Evolutionary conservation across 1,140 invertebrate genomes (phyloP), one percentile per base, ranked within the genome.

Genomic region (Caerostris extrusa): DNA sequence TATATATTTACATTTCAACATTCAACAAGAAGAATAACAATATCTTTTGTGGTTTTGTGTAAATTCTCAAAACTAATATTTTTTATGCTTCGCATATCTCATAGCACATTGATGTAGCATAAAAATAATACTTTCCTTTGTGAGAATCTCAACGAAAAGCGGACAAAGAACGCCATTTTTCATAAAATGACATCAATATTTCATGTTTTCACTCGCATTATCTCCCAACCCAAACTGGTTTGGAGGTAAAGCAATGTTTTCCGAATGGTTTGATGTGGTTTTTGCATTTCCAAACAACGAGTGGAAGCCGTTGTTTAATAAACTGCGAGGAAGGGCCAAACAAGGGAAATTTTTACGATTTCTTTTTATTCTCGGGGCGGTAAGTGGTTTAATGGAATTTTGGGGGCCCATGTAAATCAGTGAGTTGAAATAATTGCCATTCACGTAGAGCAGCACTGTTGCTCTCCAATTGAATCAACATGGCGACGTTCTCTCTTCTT

Each of bases 401-500:
- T 81, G 56, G 56, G 57, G 90, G 17, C 55, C 85, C 53, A 91
- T 94, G 94, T 92, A 94, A 94, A 94, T 94, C 94, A 91, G 90
- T 60, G 64, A 91, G 86, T 87, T 71, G 93, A 94, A 94, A 91
- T 94, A 94, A 94, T 94, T 94, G 94, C 90, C 82, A 87, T 94
- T 88, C 93, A 77, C 85, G 61, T 77, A 77, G 71, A 34, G 71
- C 69, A 77, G 50, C 93, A 90, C 88, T 90, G 89, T 86, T 91
- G 83, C 90, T 92, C 53, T 90, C 83, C 67, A 94, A 94, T 94
- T 94, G 94, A 94, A 94, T 94, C 94, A 92, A 85, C 81, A 86
- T 91, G 69, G 83, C 61, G 61, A 53, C 69, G 34, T 14, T 34
- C 55, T 53, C 58, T n/a, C 85, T 88, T 90, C 93, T 87, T 94